Percentiles rank a stretch among this genome's conserved stretches.
These are phyloP conservation scores for Phaedon cochleariae DNA, from an alignment of 2,888 invertebrate genomes.

Conservation along the genomic window DNA sequence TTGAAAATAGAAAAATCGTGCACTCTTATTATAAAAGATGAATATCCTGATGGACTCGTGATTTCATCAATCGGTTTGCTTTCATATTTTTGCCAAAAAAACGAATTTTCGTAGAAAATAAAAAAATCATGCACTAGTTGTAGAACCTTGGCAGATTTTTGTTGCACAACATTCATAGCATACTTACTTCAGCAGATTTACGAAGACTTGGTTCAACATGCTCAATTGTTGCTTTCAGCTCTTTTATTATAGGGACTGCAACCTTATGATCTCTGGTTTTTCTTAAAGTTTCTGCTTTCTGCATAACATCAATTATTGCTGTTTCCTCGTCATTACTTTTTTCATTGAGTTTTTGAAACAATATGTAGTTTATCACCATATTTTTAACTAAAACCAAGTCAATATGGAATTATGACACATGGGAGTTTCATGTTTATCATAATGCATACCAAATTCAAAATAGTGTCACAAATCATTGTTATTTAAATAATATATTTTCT, in stretches of 20 bases:
- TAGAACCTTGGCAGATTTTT: too few species aligned
- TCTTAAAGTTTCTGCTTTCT: constrained; percentile 64
- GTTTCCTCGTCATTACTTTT: constrained; percentile 54
- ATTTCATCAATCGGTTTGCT: too few species aligned
- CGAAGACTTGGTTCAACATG: constrained; percentile 75
- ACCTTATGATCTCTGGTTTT: constrained; percentile 60
- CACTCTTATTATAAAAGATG: too few species aligned
- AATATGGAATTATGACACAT: constrained; percentile 16
- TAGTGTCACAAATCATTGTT: too few species aligned
- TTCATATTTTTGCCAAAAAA: too few species aligned
- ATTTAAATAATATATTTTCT: too few species aligned
- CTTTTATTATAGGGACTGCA: constrained; percentile 65
- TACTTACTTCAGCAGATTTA: constrained; percentile 69
- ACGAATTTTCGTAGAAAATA: too few species aligned
- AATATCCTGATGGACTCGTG: too few species aligned
- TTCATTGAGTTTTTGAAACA: constrained; percentile 65
- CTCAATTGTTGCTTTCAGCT: constrained; percentile 68
- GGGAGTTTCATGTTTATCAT: too few species aligned
- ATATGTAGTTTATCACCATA: constrained; percentile 61
- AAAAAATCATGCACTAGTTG: too few species aligned
- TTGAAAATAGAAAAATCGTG: too few species aligned
- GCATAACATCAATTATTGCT: constrained; percentile 62
- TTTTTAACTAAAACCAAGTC: constrained; percentile 47
- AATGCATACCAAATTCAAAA: too few species aligned
- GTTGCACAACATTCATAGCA: neutral